A percentile compares a stretch with the other conserved stretches of the same genome.
phyloP scores from a whole-genome alignment of 2,797 vertebrate genomes.

The Pantherophis vulpinus region DNA sequence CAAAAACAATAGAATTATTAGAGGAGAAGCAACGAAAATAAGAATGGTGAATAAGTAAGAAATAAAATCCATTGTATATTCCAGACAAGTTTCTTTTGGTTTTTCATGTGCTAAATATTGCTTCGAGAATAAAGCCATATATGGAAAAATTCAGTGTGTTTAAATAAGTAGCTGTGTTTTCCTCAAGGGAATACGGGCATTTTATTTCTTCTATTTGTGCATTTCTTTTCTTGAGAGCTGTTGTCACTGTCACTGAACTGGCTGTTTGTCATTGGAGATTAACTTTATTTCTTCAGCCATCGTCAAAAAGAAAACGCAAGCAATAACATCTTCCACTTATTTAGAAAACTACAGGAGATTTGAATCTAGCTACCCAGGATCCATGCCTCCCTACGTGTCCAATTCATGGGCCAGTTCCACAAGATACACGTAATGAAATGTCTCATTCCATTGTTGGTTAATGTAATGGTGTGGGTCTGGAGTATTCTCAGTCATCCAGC shows the following conservation, averaged over 20 bases:
- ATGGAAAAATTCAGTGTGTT: neutral
- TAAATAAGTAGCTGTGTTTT: constrained; percentile 18
- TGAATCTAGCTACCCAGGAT: neutral
- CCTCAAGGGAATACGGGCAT: neutral
- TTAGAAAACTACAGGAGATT: neutral
- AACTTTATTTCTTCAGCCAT: neutral
- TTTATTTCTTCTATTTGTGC: neutral
- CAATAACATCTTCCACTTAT: neutral
- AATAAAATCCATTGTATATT: neutral
- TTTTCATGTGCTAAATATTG: neutral
- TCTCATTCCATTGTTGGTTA: neutral
- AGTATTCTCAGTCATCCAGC: no score
- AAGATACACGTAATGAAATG: neutral
- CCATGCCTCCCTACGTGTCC: no score
- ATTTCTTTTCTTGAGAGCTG: neutral
- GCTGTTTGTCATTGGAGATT: neutral
- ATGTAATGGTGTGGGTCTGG: neutral
- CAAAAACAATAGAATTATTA: neutral
- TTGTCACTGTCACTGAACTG: neutral
- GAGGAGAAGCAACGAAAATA: neutral
- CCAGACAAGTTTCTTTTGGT: neutral
- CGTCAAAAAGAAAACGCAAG: neutral
- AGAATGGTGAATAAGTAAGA: neutral
- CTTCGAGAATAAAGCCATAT: neutral
- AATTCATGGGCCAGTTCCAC: neutral